Evolutionary conservation across 2,797 vertebrate genomes (phyloP).

Genomic region (Poecilia wingei): DNA sequence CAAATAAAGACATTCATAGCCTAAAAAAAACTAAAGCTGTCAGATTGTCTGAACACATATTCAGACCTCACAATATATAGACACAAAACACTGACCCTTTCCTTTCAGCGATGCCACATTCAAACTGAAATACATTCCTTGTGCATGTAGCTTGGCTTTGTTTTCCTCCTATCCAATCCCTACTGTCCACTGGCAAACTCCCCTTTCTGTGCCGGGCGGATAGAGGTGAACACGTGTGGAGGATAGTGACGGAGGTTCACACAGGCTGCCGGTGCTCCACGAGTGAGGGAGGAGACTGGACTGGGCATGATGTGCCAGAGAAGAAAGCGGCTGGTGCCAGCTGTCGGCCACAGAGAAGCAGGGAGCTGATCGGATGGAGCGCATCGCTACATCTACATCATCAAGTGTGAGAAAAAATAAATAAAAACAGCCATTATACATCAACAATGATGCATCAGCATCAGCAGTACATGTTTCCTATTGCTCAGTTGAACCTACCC

Average conservation of each 20-base stretch:
- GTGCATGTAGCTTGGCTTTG: background rate
- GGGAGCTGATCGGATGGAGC: slow-evolving; percentile 77
- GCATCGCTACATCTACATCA: slow-evolving; percentile 57
- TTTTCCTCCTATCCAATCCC: slow-evolving; percentile 69
- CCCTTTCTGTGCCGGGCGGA: slow-evolving; percentile 30
- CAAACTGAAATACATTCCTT: slow-evolving; percentile 42
- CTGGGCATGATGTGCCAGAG: slow-evolving; percentile 14
- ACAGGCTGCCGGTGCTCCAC: slow-evolving; percentile 77
- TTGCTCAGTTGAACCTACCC: slow-evolving; percentile 21
- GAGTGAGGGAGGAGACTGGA: slow-evolving; percentile 67
- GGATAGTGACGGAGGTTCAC: background rate
- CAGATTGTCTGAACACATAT: background rate
- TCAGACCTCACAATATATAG: slow-evolving; percentile 21
- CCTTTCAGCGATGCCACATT: slow-evolving; percentile 15
- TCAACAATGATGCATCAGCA: background rate
- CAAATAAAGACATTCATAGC: slow-evolving; percentile 8
- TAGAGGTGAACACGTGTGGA: slow-evolving; percentile 42
- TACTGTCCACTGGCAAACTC: slow-evolving; percentile 75
- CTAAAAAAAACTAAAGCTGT: slow-evolving; percentile 18
- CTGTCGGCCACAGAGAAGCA: slow-evolving; percentile 62
- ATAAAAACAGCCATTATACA: background rate
- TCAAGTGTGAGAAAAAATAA: slow-evolving; percentile 1
- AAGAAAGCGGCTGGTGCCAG: slow-evolving; percentile 19
- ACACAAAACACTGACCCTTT: slow-evolving; percentile 14
- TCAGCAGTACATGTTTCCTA: background rate